These are phyloP conservation scores for Brachionus sp. DNA, from an alignment of 1,140 invertebrate species.

Conservation along the genomic window DNA sequence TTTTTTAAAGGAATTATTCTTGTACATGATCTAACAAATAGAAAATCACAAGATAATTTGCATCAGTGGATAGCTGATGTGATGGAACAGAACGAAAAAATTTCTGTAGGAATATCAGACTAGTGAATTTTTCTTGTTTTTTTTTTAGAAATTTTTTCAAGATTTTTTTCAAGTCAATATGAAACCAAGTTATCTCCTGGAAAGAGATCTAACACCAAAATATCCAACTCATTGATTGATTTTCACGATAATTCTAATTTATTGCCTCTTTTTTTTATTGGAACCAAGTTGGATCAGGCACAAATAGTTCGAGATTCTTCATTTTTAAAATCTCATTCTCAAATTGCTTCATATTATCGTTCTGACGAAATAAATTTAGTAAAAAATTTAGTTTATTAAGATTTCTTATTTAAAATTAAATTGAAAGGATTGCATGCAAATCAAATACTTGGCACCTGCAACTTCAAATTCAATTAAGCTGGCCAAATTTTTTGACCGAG, in stretches of 20 bases:
- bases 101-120: background rate
- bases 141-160: background rate
- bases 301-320: slow-evolving; percentile 63
- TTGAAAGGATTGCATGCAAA: slow-evolving; percentile 68
- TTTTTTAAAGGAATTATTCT: slow-evolving; percentile 81
- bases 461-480: slow-evolving; percentile 85
- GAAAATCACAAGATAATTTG: slow-evolving; percentile 88
- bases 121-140: background rate
- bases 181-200: background rate
- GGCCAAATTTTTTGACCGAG: slow-evolving; percentile 88
- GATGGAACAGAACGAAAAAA: slow-evolving; percentile 62
- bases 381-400: slow-evolving; percentile 46
- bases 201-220: background rate
- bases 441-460: slow-evolving; percentile 79
- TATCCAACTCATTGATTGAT: background rate
- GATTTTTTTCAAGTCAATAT: background rate
- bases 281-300: slow-evolving; percentile 81
- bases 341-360: slow-evolving; percentile 82
- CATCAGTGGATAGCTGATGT: slow-evolving; percentile 88
- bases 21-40: slow-evolving; percentile 90
- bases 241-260: slow-evolving; percentile 20
- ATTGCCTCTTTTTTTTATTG: slow-evolving; percentile 73
- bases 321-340: slow-evolving; percentile 62
- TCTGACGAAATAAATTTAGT: slow-evolving; percentile 85
- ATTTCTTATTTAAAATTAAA: background rate